Base-by-base conservation (phyloP, 2,113 vertebrate genomes). In the Oxyruncus cristatus region DNA sequence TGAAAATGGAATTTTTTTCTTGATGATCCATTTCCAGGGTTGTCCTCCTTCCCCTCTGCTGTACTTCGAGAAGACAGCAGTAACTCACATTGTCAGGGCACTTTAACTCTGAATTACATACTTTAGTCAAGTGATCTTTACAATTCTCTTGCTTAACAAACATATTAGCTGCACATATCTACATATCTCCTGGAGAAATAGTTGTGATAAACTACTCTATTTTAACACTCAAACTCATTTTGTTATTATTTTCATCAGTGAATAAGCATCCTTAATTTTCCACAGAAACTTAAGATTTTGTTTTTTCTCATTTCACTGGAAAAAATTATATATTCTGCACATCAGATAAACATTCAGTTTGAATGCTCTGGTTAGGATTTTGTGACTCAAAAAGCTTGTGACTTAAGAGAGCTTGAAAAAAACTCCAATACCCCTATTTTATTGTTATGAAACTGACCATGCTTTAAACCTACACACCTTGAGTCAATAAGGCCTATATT, bases 301-400 rank as follows among this genome's bases (percentile, higher is more conserved):
- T 0, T 12, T 77, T 76, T 47, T 6, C 11, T 0, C 0, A 5
- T 77, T 81, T 56, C 37, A 52, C 23, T 55, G 12, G 15, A 19
- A 41, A 6, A 6, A 76, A 80, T 59, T 5, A 58, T 32, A 16
- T 68, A 26, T 47, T 68, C 49, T 68, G 22, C 14, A 70, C 33
- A 71, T 58, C 14, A 71, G 20, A 50, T 55, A 58, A 53, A 47
- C n/a, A 2, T 39, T 81, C 30, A 53, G 17, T 58, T 19, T 78
- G n/a, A 73, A 52, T 44, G 20, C 4, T 65, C 19, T n/a, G 9
- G 19, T 70, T 42, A 56, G 49, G 32, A 35, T 74, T 76, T 44
- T 52, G 35, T 66, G 35, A 52, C 13, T 52, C 9, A 28, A 30
- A 72, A 79, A n/a, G n/a, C n/a, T n/a, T n/a, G n/a, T n/a, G n/a